phyloP scores from a whole-genome alignment of 2,888 invertebrate genomes.

The Caenorhabditis sp. region DNA sequence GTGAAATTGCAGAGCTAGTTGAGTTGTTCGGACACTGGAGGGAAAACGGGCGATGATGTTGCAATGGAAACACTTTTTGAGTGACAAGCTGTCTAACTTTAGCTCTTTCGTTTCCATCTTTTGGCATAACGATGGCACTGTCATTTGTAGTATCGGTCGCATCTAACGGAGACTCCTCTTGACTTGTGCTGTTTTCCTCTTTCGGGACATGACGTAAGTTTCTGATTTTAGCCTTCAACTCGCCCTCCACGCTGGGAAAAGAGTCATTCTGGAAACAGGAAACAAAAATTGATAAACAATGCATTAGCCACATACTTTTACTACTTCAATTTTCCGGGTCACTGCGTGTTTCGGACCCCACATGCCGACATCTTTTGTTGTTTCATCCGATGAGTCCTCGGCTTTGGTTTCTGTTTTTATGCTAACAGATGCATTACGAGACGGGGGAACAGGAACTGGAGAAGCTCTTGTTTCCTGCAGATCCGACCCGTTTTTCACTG shows the following conservation, averaged over 20 bases:
- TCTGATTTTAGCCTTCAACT: constrained; percentile 76
- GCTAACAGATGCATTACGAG: constrained; percentile 52
- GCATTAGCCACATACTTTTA: constrained; percentile 27
- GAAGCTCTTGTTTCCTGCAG: constrained; percentile 22
- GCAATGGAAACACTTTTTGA: constrained; percentile 81
- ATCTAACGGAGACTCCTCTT: constrained; percentile 46
- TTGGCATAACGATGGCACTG: constrained; percentile 31
- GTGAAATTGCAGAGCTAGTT: constrained; percentile 46
- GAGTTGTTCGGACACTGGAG: constrained; percentile 70
- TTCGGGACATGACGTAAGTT: constrained; percentile 75
- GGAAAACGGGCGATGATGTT: constrained; percentile 82
- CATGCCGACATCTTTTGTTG: constrained; percentile 50
- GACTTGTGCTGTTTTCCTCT: constrained; percentile 43
- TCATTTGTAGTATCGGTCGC: constrained; percentile 35
- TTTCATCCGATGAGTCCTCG: constrained; percentile 52
- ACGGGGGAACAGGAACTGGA: constrained; percentile 55
- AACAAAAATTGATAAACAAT: constrained; percentile 6
- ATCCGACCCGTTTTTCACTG: constrained; percentile 27
- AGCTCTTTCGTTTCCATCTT: constrained; percentile 70
- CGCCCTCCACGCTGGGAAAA: constrained; percentile 65
- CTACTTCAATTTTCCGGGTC: constrained; percentile 59
- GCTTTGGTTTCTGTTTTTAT: constrained; percentile 28
- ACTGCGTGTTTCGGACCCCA: constrained; percentile 60
- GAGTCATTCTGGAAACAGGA: constrained; percentile 47
- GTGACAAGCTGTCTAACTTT: constrained; percentile 79